Evolutionary conservation across 1,140 invertebrate species (phyloP), one percentile per base, ranked within the genome.

Genomic region (Musca domestica): DNA sequence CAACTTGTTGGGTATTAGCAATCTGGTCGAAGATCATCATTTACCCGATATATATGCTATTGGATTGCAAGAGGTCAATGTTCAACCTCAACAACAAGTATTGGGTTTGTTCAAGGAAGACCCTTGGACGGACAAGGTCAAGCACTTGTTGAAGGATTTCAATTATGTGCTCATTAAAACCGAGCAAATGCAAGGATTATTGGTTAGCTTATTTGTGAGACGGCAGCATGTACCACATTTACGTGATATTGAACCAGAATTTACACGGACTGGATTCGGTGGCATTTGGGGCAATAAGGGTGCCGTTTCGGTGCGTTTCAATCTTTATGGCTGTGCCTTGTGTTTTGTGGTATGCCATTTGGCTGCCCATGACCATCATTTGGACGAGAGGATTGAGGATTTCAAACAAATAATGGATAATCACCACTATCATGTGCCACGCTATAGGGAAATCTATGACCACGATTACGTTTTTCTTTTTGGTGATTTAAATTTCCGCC

Each of bases 381-480:
- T 94, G 54, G 84, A 89, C 46, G 91, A 94, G 72, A 85, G 95
- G 56, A 89, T 98, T 49, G 85, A 88, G 22, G 94, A 96, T 80
- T 97, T 95, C 78, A 91, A 95, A 77, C 88, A 87, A 23, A 95
- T 98, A 63, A 83, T 92, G 19, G 88, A 87, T 73, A 85, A 87
- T 69, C 91, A 92, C 76, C 78, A 83, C 46, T 94, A 92, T 77
- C 87, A 89, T 72, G 87, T 90, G 49, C 81, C 84, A 34, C 89
- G 91, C 71, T 93, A 91, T 41, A 86, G 87, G 3, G 90, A 90
- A 77, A 96, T 98, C 71, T 87, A 95, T 71, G 95, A 89, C 79
- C 95, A 98, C 78, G 95, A 97, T 91, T 97, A 96, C 80, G 89
- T 96, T 12, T 96, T 98, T 81, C 98, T 95, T 94, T 88, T 97